Conservation (phyloP, 2,888 invertebrate genomes). For the Synanthedon tipuliformis region DNA sequence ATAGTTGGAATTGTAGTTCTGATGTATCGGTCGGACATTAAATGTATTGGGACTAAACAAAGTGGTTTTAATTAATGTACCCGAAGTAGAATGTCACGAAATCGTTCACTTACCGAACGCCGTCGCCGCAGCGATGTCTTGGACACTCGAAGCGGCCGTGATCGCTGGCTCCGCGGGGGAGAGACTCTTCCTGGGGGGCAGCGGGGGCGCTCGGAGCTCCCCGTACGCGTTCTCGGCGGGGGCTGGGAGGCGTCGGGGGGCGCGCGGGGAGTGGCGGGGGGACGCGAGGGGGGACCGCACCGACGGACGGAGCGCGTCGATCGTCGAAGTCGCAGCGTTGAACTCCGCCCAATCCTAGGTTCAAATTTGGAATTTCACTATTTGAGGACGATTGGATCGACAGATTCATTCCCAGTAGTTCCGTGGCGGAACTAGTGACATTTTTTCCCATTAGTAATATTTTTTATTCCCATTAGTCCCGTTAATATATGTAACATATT, state of each 20-base stretch:
- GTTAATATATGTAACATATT: too few relatives aligned
- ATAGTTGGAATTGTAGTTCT: too few relatives aligned
- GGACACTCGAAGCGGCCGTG: slow-evolving; percentile 48
- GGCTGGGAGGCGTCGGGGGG: slow-evolving; percentile 27
- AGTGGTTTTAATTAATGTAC: too few relatives aligned
- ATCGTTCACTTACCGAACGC: slow-evolving; percentile 20
- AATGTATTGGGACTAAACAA: too few relatives aligned
- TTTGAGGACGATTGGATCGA: not conserved
- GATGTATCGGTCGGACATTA: too few relatives aligned
- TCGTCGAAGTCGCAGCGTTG: slow-evolving; percentile 74
- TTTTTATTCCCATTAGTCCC: too few relatives aligned
- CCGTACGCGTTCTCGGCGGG: slow-evolving; percentile 54
- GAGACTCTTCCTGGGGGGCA: slow-evolving; percentile 71
- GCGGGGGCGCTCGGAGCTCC: slow-evolving; percentile 54
- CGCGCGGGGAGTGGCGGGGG: slow-evolving; percentile 60
- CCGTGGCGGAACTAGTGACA: too few relatives aligned
- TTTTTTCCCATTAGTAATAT: too few relatives aligned
- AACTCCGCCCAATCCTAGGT: slow-evolving; percentile 72
- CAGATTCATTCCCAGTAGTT: too few relatives aligned
- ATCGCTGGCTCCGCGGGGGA: slow-evolving; percentile 50
- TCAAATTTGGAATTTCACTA: not conserved
- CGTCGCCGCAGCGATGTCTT: slow-evolving; percentile 47
- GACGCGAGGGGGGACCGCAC: slow-evolving; percentile 70
- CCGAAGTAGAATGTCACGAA: too few relatives aligned
- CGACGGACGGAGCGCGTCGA: slow-evolving; percentile 63